A percentile compares a stretch with the other conserved stretches of the same genome.
Conservation (phyloP, 2,888 invertebrate genomes). For the Camptogramma bilineatum region DNA sequence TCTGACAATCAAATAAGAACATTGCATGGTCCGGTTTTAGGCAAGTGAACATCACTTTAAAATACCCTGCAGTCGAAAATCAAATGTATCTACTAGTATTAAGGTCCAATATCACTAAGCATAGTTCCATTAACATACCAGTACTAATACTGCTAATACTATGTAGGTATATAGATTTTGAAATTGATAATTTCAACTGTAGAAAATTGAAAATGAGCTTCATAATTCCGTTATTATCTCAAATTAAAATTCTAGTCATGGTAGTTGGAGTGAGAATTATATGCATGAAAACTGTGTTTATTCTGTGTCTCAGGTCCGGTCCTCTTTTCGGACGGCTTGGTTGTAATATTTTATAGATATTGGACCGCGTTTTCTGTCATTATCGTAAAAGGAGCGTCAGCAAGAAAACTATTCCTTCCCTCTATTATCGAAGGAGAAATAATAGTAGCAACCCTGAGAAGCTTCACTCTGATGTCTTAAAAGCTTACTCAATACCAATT, state of each 20-base stretch:
- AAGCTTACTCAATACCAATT: neutral
- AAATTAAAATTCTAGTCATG: neutral
- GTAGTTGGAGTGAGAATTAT: neutral
- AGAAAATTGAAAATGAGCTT: too few relatives aligned
- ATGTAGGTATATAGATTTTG: too few relatives aligned
- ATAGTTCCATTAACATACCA: neutral
- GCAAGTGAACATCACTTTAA: neutral
- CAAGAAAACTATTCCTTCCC: constrained; percentile 83
- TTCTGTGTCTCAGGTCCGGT: constrained; percentile 42
- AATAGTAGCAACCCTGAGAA: constrained; percentile 1
- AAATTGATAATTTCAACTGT: too few relatives aligned
- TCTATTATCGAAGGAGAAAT: constrained; percentile 51
- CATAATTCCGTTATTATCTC: neutral
- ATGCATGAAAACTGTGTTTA: constrained; percentile 4
- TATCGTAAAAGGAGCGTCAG: constrained; percentile 85
- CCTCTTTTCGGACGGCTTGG: constrained; percentile 46
- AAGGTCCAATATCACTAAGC: neutral
- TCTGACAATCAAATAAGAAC: constrained; percentile 69
- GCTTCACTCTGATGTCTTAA: constrained; percentile 7
- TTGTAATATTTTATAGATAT: constrained; percentile 82
- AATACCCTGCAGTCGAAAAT: neutral
- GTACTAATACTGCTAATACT: neutral
- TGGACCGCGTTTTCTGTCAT: constrained; percentile 82
- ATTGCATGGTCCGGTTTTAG: constrained; percentile 44
- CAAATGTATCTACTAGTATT: neutral